Base-by-base conservation (phyloP, 2,888 invertebrate genomes). In the Polia nebulosa region DNA sequence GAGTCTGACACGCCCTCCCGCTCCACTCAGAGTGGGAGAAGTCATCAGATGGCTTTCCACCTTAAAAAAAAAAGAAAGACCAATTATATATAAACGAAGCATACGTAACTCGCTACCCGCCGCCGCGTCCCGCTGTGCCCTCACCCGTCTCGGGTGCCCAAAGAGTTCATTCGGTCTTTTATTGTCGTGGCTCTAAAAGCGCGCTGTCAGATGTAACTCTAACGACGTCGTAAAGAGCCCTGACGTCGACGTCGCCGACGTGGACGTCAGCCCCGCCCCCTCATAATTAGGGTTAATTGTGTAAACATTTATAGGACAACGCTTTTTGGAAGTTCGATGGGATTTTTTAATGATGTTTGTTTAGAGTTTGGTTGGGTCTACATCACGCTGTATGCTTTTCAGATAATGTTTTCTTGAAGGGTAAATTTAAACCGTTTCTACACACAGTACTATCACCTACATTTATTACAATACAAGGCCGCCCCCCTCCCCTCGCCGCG, bases 201-300 rank as follows among this genome's bases (percentile, higher is more conserved):
- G 80, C 81, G 77, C 85, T 75, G 87, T 87, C 86, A 85, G 85
- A 87, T 83, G 83, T 88, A 86, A 85, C 85, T 82, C 83, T 86
- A 88, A 88, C 83, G 88, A 88, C 85, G 85, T 85, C 87, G 85
- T 88, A 89, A 90, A 89, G 85, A 87, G 89, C 90, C 88, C 71
- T 73, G 61, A 60, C 78, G 78, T 45, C 58, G 78, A 62, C 73
- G 65, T 34, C 78, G 78, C 39, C 58, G 78, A 62, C 73, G 65
- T 34, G 57, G 64, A 47, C 66, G 67, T 66, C 65, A 20, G 47
- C 45, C 60, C 72, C 68, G 71, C 76, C 83, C 69, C 69, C 76
- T 86, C 87, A 86, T 89, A 90, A 92, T 90, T 91, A 89, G 87
- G 87, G 88, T 87, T 88, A 87, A 90, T 89, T 89, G 82, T 89